Percentiles rank a stretch among this genome's conserved stretches.
Evolutionary conservation across 2,888 invertebrate genomes (phyloP).

Genomic region (Lucinisca nassula): DNA sequence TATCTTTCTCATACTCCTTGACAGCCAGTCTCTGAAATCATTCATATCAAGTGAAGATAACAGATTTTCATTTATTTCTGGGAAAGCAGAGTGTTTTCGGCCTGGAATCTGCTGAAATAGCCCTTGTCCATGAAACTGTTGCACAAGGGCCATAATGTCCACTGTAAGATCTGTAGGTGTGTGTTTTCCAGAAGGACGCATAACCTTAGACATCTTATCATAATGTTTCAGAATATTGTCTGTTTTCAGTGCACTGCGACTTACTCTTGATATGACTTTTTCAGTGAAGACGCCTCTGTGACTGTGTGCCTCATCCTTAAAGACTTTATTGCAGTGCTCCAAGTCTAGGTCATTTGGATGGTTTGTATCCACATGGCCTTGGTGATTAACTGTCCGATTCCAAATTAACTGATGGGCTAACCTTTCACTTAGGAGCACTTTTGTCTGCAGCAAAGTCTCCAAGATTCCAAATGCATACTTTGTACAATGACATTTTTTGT

Average conservation of each 20-base stretch:
- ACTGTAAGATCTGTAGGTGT: slow-evolving; percentile 11
- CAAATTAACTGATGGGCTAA: background rate
- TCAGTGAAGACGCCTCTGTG: slow-evolving; percentile 44
- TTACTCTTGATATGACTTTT: background rate
- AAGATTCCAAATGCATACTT: slow-evolving; percentile 56
- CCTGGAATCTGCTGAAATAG: background rate
- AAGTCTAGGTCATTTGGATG: no score
- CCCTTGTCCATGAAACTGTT: background rate
- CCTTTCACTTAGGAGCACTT: slow-evolving; percentile 37
- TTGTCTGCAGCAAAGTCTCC: slow-evolving; percentile 35
- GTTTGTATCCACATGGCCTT: background rate
- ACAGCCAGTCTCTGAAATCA: slow-evolving; percentile 36
- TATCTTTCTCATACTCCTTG: slow-evolving; percentile 17
- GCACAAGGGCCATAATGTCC: background rate
- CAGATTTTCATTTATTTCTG: background rate
- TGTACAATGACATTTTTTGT: slow-evolving; percentile 27
- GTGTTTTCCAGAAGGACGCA: background rate
- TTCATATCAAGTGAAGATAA: slow-evolving; percentile 35
- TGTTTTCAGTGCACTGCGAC: slow-evolving; percentile 12
- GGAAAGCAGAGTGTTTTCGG: background rate
- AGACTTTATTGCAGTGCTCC: slow-evolving; percentile 50
- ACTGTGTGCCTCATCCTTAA: slow-evolving; percentile 45
- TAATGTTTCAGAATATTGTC: background rate
- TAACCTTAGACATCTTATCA: background rate
- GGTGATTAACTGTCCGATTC: background rate